Conservation (phyloP, 2,888 invertebrate genomes). For the Ommatoiulus sabulosus region DNA sequence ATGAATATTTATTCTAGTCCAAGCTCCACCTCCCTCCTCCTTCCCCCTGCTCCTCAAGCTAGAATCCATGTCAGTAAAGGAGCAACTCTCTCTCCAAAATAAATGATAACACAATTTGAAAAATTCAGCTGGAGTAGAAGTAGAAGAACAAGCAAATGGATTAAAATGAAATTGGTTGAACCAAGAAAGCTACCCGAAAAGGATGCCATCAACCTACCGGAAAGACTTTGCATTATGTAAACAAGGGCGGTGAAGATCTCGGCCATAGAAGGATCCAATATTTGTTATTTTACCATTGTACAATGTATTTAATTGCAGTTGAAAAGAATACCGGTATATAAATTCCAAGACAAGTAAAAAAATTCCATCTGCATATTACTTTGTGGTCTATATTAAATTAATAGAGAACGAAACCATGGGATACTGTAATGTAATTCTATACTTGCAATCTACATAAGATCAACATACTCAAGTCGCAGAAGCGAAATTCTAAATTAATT, state of each 20-base stretch:
- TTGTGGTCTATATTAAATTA: too few relatives aligned
- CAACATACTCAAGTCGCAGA: too few relatives aligned
- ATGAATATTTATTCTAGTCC: conserved; percentile 34
- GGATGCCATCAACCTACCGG: not conserved
- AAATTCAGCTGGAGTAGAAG: not conserved
- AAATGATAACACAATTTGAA: conserved; percentile 52
- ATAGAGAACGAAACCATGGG: too few relatives aligned
- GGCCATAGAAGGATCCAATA: not conserved
- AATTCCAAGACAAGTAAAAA: not conserved
- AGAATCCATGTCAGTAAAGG: conserved; percentile 34
- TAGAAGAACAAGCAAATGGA: conserved; percentile 38
- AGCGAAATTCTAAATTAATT: too few relatives aligned
- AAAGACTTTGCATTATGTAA: not conserved
- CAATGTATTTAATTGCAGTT: not conserved
- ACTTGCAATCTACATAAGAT: too few relatives aligned
- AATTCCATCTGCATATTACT: too few relatives aligned
- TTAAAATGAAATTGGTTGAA: conserved; percentile 38
- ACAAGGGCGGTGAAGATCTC: not conserved
- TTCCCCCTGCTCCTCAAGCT: not conserved
- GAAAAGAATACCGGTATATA: not conserved
- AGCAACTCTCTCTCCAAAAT: conserved; percentile 42
- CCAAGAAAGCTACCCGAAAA: not conserved
- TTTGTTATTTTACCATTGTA: not conserved
- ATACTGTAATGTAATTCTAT: too few relatives aligned
- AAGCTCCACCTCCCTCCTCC: conserved; percentile 7